Evolutionary conservation across 2,797 vertebrate species (phyloP).

Genomic region (Setipinna tenuifilis): DNA sequence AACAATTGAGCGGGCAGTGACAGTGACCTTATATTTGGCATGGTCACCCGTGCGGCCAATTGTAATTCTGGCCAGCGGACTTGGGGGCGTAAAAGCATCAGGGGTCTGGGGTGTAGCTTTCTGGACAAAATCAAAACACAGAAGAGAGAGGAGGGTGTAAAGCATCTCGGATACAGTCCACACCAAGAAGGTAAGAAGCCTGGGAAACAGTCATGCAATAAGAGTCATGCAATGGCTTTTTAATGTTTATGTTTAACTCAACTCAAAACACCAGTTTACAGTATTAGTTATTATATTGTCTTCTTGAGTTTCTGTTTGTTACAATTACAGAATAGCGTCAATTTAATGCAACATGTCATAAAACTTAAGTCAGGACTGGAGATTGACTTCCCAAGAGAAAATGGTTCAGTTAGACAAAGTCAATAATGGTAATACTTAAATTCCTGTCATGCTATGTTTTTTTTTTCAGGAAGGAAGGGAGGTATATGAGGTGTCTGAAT

Average conservation of each 20-base stretch:
- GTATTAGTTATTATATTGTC: neutral
- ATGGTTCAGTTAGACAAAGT: neutral
- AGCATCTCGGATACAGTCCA: neutral
- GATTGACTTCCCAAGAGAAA: neutral
- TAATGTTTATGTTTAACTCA: neutral
- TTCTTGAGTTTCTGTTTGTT: neutral
- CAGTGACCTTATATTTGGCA: slow-evolving; percentile 23
- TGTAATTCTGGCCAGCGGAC: slow-evolving; percentile 6
- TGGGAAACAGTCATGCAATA: neutral
- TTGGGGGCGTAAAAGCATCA: neutral
- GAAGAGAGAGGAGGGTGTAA: neutral
- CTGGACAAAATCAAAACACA: neutral
- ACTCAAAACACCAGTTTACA: neutral
- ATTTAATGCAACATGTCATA: neutral
- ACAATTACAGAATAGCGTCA: neutral
- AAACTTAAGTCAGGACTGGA: neutral
- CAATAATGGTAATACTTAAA: neutral
- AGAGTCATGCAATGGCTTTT: neutral
- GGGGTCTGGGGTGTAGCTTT: neutral
- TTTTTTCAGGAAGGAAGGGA: neutral
- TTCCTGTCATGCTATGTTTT: neutral
- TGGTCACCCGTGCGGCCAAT: neutral
- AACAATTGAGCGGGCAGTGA: slow-evolving; percentile 14
- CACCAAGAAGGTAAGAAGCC: neutral
- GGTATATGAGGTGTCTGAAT: neutral